Percentiles rank a stretch among this genome's conserved stretches.
Conservation (phyloP, 2,888 invertebrate species). For the Agrochola circellaris region DNA sequence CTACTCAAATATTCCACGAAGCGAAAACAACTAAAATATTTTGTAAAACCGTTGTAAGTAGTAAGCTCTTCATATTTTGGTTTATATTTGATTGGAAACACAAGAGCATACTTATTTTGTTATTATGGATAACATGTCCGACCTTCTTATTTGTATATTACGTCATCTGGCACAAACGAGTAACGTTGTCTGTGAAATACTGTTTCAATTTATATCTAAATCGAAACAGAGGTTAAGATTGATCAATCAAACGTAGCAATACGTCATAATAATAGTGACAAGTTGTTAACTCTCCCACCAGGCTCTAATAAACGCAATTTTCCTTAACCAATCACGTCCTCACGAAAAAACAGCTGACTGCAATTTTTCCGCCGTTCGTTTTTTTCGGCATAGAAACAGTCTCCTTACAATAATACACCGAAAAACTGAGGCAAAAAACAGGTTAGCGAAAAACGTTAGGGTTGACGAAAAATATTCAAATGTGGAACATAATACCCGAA, state of each 20-base stretch:
- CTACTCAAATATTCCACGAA: slow-evolving; percentile 32
- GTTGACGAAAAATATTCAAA: slow-evolving; percentile 81
- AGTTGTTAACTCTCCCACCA: slow-evolving; percentile 30
- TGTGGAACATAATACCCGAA: slow-evolving; percentile 75
- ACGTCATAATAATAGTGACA: slow-evolving; percentile 17
- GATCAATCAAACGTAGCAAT: slow-evolving; percentile 28
- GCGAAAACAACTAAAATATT: slow-evolving; percentile 29
- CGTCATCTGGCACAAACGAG: slow-evolving; percentile 16
- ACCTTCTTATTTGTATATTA: neutral
- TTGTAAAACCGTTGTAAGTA: neutral
- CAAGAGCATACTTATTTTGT: neutral
- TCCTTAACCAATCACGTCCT: slow-evolving; percentile 19
- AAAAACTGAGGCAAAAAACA: slow-evolving; percentile 67
- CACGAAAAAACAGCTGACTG: slow-evolving; percentile 39
- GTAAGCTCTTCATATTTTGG: slow-evolving; percentile 23
- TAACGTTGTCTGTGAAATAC: slow-evolving; percentile 2
- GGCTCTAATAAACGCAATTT: slow-evolving; percentile 30
- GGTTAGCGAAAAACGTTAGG: slow-evolving; percentile 72
- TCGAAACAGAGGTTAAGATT: slow-evolving; percentile 3
- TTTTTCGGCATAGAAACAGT: slow-evolving; percentile 13
- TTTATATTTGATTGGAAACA: slow-evolving; percentile 11
- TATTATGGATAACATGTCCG: neutral
- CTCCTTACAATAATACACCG: slow-evolving; percentile 39
- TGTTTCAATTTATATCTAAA: slow-evolving; percentile 29
- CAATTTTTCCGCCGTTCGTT: slow-evolving; percentile 6